Evolutionary conservation across 2,888 invertebrate genomes (phyloP).

Genomic region (Sinhomidia bicolor): DNA sequence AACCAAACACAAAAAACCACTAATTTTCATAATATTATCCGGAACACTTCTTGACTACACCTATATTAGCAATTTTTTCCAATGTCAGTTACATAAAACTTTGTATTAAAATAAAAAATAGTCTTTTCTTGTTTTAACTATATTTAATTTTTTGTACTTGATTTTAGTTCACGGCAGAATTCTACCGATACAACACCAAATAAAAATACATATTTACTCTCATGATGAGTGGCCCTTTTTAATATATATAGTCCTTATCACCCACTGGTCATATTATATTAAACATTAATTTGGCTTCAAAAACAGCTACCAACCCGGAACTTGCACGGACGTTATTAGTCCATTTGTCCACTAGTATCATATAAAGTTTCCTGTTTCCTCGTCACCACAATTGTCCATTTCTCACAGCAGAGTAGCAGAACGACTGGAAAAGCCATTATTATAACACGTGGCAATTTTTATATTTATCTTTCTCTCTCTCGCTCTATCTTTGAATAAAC

Average conservation of each 20-base stretch:
- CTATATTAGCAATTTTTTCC: no score
- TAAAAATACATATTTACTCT: no score
- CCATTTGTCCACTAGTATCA: slow-evolving; percentile 10
- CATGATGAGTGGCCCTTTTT: not conserved
- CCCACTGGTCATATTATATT: no score
- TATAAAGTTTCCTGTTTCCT: slow-evolving; percentile 14
- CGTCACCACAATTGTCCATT: not conserved
- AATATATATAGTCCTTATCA: no score
- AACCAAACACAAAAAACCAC: no score
- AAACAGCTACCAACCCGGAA: not conserved
- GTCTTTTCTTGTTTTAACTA: not conserved
- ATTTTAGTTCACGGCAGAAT: no score
- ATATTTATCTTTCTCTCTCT: not conserved
- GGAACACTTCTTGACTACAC: no score
- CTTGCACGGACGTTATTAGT: not conserved
- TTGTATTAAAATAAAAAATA: not conserved
- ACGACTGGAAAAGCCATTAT: slow-evolving; percentile 28
- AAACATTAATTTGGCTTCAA: not conserved
- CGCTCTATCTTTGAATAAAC: no score
- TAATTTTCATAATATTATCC: no score
- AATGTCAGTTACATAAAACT: no score
- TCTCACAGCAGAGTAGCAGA: not conserved
- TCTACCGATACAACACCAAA: no score
- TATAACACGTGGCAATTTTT: not conserved
- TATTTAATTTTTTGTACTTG: slow-evolving; percentile 1